Conservation (phyloP, 2,797 vertebrate genomes). For the Sebastes taczanowskii region DNA sequence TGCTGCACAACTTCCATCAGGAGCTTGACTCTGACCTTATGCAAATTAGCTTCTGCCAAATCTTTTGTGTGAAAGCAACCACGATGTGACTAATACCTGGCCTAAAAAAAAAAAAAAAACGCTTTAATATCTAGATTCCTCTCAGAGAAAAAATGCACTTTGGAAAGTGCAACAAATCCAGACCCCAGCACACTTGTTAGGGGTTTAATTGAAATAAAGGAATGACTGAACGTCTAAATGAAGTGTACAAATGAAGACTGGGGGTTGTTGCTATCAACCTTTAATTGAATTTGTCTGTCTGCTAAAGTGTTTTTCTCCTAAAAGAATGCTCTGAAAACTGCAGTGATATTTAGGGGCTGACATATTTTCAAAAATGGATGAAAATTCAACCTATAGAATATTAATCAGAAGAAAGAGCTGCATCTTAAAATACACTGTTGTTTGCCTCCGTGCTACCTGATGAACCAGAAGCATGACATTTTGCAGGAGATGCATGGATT, state of each 20-base stretch:
- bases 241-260: conserved; percentile 25
- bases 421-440: neutral
- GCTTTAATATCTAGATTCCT: conserved; percentile 88
- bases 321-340: conserved; percentile 18
- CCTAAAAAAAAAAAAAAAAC: conserved; percentile 67
- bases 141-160: conserved; percentile 80
- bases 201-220: conserved; percentile 52
- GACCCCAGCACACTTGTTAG: conserved; percentile 20
- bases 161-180: conserved; percentile 53
- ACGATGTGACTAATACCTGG: conserved; percentile 92
- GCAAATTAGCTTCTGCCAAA: conserved; percentile 94
- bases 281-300: conserved; percentile 32
- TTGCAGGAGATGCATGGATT: conserved; percentile 44
- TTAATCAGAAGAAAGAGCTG: neutral
- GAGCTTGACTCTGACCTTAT: conserved; percentile 96
- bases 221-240: conserved; percentile 26
- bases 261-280: conserved; percentile 4
- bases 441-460: neutral
- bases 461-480: conserved; percentile 42
- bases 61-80: conserved; percentile 90
- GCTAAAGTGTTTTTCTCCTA: neutral
- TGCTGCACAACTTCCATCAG: conserved; percentile 96
- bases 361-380: neutral
- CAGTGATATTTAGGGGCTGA: conserved; percentile 1
- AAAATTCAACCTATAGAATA: neutral